Evolutionary conservation across 2,113 vertebrate genomes (phyloP).

Genomic region (Calidris pygmaea): DNA sequence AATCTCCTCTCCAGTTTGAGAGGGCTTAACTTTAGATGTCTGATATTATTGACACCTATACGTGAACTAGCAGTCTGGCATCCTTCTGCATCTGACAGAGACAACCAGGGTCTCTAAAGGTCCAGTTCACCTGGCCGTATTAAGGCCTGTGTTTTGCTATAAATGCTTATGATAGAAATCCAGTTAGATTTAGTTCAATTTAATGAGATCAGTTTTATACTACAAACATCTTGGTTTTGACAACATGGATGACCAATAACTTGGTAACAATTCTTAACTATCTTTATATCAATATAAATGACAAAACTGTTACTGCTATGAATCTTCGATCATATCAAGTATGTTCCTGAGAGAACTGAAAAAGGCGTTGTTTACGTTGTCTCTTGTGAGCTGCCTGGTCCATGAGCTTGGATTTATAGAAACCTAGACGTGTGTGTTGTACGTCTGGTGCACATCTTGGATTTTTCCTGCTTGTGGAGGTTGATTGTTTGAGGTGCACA

Average conservation of each 20-base stretch:
- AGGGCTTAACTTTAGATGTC: not conserved
- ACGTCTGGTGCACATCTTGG: not conserved
- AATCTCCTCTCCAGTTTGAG: not conserved
- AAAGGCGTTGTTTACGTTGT: not conserved
- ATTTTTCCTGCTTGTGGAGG: not conserved
- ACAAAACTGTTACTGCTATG: not conserved
- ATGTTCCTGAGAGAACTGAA: not conserved
- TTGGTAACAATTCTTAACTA: not conserved
- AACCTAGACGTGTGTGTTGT: not conserved
- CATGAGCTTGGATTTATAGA: not conserved
- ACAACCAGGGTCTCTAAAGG: not conserved
- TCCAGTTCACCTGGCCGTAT: not conserved
- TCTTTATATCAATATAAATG: not conserved
- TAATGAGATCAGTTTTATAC: not conserved
- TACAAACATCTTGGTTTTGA: not conserved
- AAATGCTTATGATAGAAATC: not conserved
- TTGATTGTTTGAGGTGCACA: not conserved
- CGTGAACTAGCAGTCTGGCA: not conserved
- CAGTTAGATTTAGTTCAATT: not conserved
- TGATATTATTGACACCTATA: not conserved
- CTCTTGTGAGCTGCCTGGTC: not conserved
- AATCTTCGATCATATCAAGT: not conserved
- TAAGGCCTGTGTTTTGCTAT: not conserved
- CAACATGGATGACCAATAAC: not conserved
- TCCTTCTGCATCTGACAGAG: not conserved